These are phyloP conservation scores for Glaucopsyche alexis DNA, from an alignment of 2,888 invertebrate species.

Conservation along the genomic window DNA sequence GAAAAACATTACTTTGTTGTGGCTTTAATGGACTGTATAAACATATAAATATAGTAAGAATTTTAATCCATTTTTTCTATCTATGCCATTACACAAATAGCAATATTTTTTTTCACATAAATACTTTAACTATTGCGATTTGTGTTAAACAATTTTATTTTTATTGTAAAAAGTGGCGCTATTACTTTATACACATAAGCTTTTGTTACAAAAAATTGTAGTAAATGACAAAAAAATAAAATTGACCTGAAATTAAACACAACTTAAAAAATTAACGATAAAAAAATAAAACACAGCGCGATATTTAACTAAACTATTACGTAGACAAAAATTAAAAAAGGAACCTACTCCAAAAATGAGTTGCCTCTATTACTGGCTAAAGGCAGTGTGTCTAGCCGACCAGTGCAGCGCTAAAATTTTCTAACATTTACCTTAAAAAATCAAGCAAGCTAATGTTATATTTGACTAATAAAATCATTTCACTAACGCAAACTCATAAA, in stretches of 20 bases:
- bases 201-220: constrained; percentile 13
- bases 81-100: background rate
- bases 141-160: background rate
- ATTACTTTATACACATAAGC: background rate
- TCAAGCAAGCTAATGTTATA: constrained; percentile 18
- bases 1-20: background rate
- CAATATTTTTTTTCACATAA: background rate
- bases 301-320: constrained; percentile 2
- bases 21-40: background rate
- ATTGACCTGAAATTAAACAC: background rate
- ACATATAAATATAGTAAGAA: background rate
- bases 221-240: constrained; percentile 1
- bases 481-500: constrained; percentile 20
- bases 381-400: constrained; percentile 23
- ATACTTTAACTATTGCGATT: background rate
- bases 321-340: constrained; percentile 16
- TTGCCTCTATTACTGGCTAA: constrained; percentile 4
- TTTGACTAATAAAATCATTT: constrained; percentile 21
- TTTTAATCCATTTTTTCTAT: constrained; percentile 1
- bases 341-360: constrained; percentile 16
- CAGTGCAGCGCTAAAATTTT: constrained; percentile 5
- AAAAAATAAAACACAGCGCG: constrained; percentile 25
- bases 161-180: background rate
- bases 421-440: constrained; percentile 15
- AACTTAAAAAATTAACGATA: background rate